Percentiles rank a stretch among this genome's conserved stretches.
These are phyloP conservation scores for Haplotaxodon microlepis DNA, from an alignment of 2,113 vertebrate species.

Conservation along the genomic window DNA sequence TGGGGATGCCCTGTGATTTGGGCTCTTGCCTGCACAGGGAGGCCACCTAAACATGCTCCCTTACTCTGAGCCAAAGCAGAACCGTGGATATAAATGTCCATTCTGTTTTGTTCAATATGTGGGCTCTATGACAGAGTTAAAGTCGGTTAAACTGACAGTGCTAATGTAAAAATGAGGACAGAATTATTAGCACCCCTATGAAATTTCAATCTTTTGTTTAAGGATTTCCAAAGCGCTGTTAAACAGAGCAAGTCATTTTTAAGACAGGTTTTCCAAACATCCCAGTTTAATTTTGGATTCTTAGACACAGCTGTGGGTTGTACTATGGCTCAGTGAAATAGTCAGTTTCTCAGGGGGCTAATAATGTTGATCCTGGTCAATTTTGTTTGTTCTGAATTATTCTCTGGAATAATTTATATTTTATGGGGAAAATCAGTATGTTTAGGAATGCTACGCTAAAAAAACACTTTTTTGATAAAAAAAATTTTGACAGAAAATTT, in stretches of 20 bases:
- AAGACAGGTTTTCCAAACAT: not conserved
- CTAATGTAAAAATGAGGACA: not conserved
- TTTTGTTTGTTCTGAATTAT: not conserved
- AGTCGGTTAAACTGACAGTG: not conserved
- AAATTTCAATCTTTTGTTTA: not conserved
- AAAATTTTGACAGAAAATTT: not conserved
- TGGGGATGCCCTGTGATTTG: slow-evolving; percentile 49
- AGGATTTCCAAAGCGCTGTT: not conserved
- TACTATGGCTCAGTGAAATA: not conserved
- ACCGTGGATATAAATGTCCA: not conserved
- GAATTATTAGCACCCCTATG: not conserved
- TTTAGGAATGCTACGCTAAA: not conserved
- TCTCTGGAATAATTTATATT: not conserved
- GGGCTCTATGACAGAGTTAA: not conserved
- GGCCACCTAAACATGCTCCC: slow-evolving; percentile 45
- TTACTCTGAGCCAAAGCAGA: slow-evolving; percentile 14
- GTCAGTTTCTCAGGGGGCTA: not conserved
- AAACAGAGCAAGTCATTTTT: not conserved
- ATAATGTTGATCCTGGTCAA: not conserved
- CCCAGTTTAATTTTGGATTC: not conserved
- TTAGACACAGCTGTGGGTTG: not conserved
- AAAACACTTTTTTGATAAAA: not conserved
- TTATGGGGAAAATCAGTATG: not conserved
- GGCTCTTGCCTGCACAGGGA: slow-evolving; percentile 4
- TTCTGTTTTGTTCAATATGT: not conserved